Evolutionary conservation across 2,888 invertebrate genomes (phyloP).

Genomic region (Cephus nigrinus): DNA sequence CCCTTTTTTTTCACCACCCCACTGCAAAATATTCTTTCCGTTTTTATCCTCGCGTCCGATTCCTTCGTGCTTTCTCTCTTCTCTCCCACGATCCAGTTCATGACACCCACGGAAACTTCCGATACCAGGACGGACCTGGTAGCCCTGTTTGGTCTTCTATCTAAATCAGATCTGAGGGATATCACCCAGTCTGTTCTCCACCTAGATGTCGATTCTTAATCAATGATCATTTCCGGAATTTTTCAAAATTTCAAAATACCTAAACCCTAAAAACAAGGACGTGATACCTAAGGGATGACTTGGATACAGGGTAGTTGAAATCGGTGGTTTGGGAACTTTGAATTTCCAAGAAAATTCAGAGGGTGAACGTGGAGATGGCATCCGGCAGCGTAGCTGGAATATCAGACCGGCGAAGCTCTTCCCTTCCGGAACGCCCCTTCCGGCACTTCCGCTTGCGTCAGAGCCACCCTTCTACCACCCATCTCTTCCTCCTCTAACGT

Average conservation of each 20-base stretch:
- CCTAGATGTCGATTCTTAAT: not conserved
- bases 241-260: not conserved
- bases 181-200: not conserved
- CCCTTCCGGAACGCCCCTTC: constrained; percentile 21
- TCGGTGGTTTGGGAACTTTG: not conserved
- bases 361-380: not conserved
- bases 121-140: not conserved
- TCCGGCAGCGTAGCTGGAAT: constrained; percentile 15
- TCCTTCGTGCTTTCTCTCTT: not conserved
- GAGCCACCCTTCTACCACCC: constrained; percentile 15
- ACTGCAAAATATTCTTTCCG: not conserved
- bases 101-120: not conserved
- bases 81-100: not conserved
- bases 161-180: not conserved
- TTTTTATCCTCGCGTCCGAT: not conserved
- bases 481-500: not conserved
- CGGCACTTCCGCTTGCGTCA: constrained; percentile 30
- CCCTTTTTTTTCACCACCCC: constrained; percentile 8
- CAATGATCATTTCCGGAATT: not conserved
- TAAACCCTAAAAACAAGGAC: not conserved
- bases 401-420: constrained; percentile 8
- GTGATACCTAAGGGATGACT: not conserved
- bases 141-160: not conserved
- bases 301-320: not conserved
- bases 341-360: not conserved